Percentiles rank a stretch among this genome's conserved stretches.
phyloP scores from a whole-genome alignment of 2,888 invertebrate species.

The Standfussiana lucernea region DNA sequence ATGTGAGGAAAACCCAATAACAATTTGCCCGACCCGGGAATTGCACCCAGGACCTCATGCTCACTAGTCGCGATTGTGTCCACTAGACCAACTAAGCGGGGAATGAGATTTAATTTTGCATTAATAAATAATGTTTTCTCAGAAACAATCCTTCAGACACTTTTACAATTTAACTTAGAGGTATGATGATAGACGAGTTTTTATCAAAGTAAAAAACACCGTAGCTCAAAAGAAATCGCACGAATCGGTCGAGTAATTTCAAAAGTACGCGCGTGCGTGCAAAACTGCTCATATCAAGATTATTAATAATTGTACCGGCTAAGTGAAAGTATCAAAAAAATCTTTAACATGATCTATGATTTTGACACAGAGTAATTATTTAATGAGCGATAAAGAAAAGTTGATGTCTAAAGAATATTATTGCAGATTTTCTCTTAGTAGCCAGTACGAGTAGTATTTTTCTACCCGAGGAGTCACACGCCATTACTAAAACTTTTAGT shows the following conservation, averaged over 20 bases:
- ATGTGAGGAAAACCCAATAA: too few species aligned
- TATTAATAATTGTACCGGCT: slow-evolving; percentile 9
- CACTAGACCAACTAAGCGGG: too few species aligned
- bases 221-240: slow-evolving; percentile 12
- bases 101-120: background rate
- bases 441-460: background rate
- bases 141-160: slow-evolving; percentile 23
- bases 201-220: slow-evolving; percentile 15
- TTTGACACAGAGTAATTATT: slow-evolving; percentile 29
- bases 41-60: too few species aligned
- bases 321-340: slow-evolving; percentile 18
- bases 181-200: slow-evolving; percentile 11
- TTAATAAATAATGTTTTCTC: slow-evolving; percentile 7
- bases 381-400: background rate
- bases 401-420: background rate
- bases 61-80: too few species aligned
- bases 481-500: background rate
- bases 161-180: background rate
- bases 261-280: slow-evolving; percentile 12
- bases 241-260: slow-evolving; percentile 31
- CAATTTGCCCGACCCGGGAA: too few species aligned
- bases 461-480: background rate
- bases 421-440: background rate
- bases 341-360: slow-evolving; percentile 7
- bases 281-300: slow-evolving; percentile 11